phyloP scores from a whole-genome alignment of 2,113 vertebrate genomes.

The Amazona vittata region DNA sequence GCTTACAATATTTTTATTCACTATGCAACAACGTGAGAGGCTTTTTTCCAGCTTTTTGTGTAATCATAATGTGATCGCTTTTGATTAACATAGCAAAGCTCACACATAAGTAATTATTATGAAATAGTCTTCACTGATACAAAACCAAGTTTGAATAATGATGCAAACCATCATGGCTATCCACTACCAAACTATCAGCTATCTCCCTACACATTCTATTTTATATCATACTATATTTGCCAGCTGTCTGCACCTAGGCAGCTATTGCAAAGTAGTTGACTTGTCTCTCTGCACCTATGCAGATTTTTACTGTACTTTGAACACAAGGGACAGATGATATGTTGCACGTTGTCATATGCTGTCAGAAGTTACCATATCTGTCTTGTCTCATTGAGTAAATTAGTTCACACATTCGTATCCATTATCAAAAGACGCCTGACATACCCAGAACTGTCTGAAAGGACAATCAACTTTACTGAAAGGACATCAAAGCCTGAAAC shows the following conservation, averaged over 20 bases:
- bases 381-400: not conserved
- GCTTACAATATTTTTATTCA: not conserved
- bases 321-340: not conserved
- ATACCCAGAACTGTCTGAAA: not conserved
- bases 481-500: not conserved
- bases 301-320: not conserved
- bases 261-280: not conserved
- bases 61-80: not conserved
- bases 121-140: not conserved
- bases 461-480: not conserved
- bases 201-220: not conserved
- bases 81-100: not conserved
- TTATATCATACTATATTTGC: not conserved
- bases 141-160: not conserved
- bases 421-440: not conserved
- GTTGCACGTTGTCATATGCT: not conserved
- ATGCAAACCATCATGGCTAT: not conserved
- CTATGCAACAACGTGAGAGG: fast-evolving
- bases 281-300: not conserved
- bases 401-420: not conserved
- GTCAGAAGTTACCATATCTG: not conserved
- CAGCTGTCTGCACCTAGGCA: not conserved
- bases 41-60: not conserved
- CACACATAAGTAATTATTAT: not conserved
- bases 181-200: not conserved